These are phyloP conservation scores for Saguinus midas DNA, from an alignment of 2,113 vertebrate species.

Conservation along the genomic window DNA sequence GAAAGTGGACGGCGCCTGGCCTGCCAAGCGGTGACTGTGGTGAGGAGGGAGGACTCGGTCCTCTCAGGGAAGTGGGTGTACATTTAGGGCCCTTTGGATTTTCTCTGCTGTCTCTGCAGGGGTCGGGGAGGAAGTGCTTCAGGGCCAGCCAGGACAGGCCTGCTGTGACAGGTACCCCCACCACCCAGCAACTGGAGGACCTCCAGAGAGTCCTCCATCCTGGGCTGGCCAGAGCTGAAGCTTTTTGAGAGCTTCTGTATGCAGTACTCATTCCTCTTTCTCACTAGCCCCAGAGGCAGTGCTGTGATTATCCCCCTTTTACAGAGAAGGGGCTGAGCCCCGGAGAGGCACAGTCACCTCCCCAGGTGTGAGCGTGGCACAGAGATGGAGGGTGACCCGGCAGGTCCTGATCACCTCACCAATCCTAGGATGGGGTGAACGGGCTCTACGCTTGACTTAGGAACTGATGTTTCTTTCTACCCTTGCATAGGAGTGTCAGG, in stretches of 20 bases:
- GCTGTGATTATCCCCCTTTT: neutral
- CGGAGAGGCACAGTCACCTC: neutral
- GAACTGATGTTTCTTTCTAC: neutral
- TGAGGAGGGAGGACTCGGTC: rapidly evolving
- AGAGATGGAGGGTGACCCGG: neutral
- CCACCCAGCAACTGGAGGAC: neutral
- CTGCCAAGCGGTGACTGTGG: rapidly evolving
- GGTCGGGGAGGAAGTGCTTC: neutral
- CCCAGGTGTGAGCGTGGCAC: neutral
- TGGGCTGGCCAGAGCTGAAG: neutral
- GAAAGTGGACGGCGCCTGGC: neutral
- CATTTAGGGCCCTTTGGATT: neutral
- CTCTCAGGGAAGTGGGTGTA: neutral
- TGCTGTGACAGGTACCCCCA: neutral
- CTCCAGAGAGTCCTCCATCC: neutral
- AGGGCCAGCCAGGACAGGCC: no score
- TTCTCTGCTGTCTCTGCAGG: neutral
- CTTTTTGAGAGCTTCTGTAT: no score
- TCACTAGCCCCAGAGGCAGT: neutral
- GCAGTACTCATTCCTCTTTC: neutral
- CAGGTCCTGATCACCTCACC: neutral
- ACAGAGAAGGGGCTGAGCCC: neutral
- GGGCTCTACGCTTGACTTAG: neutral
- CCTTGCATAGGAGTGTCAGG: neutral
- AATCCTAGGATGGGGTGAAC: neutral